These are phyloP conservation scores for Pachypsylla venusta DNA, from an alignment of 1,140 invertebrate species.

Conservation along the genomic window DNA sequence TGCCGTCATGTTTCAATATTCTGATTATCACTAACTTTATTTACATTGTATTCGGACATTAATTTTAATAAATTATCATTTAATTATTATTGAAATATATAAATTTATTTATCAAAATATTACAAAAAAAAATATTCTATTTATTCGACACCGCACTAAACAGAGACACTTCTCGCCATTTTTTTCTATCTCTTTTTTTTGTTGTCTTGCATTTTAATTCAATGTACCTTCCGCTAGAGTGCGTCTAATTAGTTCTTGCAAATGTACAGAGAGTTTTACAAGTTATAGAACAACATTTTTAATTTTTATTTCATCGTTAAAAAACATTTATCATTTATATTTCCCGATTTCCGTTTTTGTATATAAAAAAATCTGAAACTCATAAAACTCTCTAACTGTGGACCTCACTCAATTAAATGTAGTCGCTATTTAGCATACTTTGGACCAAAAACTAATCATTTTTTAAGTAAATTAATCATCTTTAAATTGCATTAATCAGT, in stretches of 20 bases:
- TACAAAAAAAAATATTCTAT: no score
- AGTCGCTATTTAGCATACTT: no score
- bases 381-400: no score
- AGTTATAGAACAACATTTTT: no score
- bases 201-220: background rate
- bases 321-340: no score
- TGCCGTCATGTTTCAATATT: background rate
- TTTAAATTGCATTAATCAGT: no score
- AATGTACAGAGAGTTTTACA: background rate
- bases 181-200: conserved; percentile 1
- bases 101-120: background rate
- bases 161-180: conserved; percentile 5
- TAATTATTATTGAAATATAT: background rate
- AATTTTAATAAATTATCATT: background rate
- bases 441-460: no score
- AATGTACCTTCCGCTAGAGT: background rate
- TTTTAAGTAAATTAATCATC: no score
- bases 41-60: conserved; percentile 1
- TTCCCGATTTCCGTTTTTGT: no score
- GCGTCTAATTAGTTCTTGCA: background rate
- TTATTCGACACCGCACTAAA: conserved; percentile 5
- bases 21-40: background rate
- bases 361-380: no score
- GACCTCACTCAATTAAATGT: no score
- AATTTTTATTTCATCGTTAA: no score